phyloP scores from a whole-genome alignment of 2,888 invertebrate genomes.

The Caenorhabditis uteleia region DNA sequence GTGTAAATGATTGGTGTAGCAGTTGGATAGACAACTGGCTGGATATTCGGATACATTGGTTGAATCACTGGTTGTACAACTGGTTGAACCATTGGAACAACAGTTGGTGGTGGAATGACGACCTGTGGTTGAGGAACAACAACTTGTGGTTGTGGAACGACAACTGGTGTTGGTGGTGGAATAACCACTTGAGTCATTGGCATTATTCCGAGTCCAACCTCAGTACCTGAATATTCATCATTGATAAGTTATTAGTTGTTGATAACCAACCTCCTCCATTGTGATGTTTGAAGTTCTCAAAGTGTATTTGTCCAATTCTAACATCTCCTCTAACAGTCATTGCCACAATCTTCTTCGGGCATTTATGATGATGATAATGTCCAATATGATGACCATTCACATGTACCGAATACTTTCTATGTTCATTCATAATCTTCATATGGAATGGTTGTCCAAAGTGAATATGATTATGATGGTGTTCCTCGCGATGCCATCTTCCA shows the following conservation, averaged over 20 bases:
- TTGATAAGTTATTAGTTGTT: neutral
- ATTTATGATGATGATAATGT: slow-evolving; percentile 28
- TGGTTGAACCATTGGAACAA: slow-evolving; percentile 5
- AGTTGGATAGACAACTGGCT: slow-evolving; percentile 25
- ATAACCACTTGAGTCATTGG: slow-evolving; percentile 6
- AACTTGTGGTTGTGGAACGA: slow-evolving; percentile 10
- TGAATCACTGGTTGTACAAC: slow-evolving; percentile 5
- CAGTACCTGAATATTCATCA: slow-evolving; percentile 8
- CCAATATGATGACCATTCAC: slow-evolving; percentile 28
- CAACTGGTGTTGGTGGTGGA: slow-evolving; percentile 9
- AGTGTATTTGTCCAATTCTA: slow-evolving; percentile 82
- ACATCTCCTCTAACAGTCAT: slow-evolving; percentile 99
- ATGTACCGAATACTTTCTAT: slow-evolving; percentile 7
- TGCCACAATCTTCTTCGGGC: slow-evolving; percentile 84
- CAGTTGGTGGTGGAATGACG: slow-evolving; percentile 3
- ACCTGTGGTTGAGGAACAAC: slow-evolving; percentile 14
- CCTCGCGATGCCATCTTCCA: neutral
- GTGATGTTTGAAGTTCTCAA: slow-evolving; percentile 33
- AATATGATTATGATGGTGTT: neutral
- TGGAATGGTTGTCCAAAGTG: neutral
- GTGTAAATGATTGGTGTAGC: slow-evolving; percentile 28
- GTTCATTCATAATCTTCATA: neutral
- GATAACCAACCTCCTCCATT: slow-evolving; percentile 24
- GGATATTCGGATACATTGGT: slow-evolving; percentile 20
- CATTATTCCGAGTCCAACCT: slow-evolving; percentile 10